Percentiles rank a stretch among this genome's conserved stretches.
Evolutionary conservation across 1,140 invertebrate genomes (phyloP).

Genomic region (Lepidotrigona ventralis): DNA sequence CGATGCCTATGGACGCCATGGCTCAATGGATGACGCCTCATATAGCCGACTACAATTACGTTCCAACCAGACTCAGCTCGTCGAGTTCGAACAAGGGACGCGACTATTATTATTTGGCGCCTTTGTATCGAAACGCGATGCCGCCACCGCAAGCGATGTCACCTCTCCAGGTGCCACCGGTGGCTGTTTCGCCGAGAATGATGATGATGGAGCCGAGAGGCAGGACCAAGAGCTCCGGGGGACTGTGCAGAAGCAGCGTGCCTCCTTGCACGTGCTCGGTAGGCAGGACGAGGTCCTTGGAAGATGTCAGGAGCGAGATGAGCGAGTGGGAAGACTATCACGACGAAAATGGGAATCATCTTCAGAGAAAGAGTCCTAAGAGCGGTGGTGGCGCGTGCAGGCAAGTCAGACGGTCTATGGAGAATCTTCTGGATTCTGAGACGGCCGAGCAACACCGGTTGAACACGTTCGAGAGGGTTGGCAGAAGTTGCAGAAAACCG

Average conservation of each 20-base stretch:
- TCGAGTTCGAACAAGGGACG: conserved; percentile 81
- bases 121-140: conserved; percentile 84
- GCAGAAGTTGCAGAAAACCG: conserved; percentile 58
- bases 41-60: conserved; percentile 80
- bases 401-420: conserved; percentile 84
- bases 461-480: conserved; percentile 63
- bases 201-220: conserved; percentile 77
- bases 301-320: conserved; percentile 85
- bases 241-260: conserved; percentile 65
- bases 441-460: conserved; percentile 58
- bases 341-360: conserved; percentile 81
- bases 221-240: conserved; percentile 72
- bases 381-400: conserved; percentile 71
- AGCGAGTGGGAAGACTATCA: conserved; percentile 84
- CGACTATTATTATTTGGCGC: conserved; percentile 86
- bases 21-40: conserved; percentile 72
- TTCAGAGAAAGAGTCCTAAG: conserved; percentile 77
- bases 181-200: conserved; percentile 68
- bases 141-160: conserved; percentile 72
- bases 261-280: conserved; percentile 82
- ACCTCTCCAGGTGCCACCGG: conserved; percentile 61
- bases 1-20: conserved; percentile 75
- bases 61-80: conserved; percentile 73
- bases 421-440: conserved; percentile 83
- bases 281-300: conserved; percentile 84